These are phyloP conservation scores for Phoebastria nigripes DNA, from an alignment of 2,797 vertebrate species.

Conservation along the genomic window DNA sequence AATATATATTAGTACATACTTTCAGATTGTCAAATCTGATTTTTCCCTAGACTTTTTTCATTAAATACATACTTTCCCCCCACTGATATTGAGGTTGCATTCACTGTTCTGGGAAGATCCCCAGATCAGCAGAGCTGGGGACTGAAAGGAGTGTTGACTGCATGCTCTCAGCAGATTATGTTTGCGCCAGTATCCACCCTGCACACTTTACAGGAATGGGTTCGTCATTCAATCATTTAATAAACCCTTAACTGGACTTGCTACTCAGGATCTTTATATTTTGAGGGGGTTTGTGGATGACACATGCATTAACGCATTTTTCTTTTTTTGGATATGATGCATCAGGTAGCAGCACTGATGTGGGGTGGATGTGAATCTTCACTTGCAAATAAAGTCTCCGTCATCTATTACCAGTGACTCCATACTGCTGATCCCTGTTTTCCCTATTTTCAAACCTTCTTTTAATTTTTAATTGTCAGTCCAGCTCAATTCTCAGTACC, in stretches of 20 bases:
- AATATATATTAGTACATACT: background rate
- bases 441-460: background rate
- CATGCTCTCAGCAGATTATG: background rate
- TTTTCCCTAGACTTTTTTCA: background rate
- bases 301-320: fast-evolving
- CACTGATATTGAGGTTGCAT: background rate
- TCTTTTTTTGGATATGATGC: background rate
- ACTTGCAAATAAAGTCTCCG: background rate
- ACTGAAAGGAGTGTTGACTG: background rate
- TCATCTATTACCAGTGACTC: background rate
- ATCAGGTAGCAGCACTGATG: background rate
- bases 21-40: background rate
- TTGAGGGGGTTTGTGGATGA: background rate
- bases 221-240: background rate
- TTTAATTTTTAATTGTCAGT: background rate
- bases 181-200: background rate
- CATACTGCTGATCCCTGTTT: background rate
- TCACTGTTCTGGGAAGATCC: background rate
- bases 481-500: background rate
- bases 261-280: background rate
- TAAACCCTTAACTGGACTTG: background rate
- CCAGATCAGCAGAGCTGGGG: background rate
- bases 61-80: background rate
- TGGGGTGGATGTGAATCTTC: background rate
- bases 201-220: background rate